Base-by-base conservation (phyloP, 1,140 invertebrate species). In the Ceratoteleas bidentatus region DNA sequence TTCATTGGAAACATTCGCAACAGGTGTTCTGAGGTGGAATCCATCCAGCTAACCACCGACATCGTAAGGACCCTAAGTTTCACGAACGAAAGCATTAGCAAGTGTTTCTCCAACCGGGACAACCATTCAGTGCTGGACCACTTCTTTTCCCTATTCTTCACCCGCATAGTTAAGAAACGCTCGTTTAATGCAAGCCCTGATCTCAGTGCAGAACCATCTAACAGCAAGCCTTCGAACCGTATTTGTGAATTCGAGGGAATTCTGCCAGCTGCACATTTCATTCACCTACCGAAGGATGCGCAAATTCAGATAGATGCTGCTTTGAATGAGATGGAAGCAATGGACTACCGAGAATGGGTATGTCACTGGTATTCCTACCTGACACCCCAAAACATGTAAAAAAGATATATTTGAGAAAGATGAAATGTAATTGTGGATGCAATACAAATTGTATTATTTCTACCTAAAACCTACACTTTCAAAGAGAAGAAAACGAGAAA, bases 321-420 rank as follows among this genome's bases (percentile, higher is more conserved):
- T 4, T 89, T 96, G 5, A 95, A 94, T 84, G 95, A 96, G 89
- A 93, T 96, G 87, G 95, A 96, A 90, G 94, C 96, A 13, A 95
- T 95, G 91, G 95, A 96, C 90, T 96, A 96, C 88, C 91, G 95
- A 84, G 95, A 96, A 89, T 96, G 95, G 95, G 94, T 95, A 91
- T 33, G 11, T 4, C 6, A 47, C 6, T 38, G 9, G 9, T 38
- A 38, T 10, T 47, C n/a, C 11, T 47, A n/a, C 11, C 4, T 47
- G 6, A 47, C 11, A 47, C n/a, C 7, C 7, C 7, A 9, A 47
- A 7, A 47, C n/a, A n/a, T 47, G 4, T n/a, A 47, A 47, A 9
- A 47, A 38, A 9, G 9, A 38, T 38, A 6, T 6, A 38, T 38
- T 6, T 6, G 36, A 5, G 36, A 38, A 38, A 38, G 5, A 6